Percentiles rank a stretch among this genome's conserved stretches.
Conservation (phyloP, 2,888 invertebrate species). For the Tribolium freemani region DNA sequence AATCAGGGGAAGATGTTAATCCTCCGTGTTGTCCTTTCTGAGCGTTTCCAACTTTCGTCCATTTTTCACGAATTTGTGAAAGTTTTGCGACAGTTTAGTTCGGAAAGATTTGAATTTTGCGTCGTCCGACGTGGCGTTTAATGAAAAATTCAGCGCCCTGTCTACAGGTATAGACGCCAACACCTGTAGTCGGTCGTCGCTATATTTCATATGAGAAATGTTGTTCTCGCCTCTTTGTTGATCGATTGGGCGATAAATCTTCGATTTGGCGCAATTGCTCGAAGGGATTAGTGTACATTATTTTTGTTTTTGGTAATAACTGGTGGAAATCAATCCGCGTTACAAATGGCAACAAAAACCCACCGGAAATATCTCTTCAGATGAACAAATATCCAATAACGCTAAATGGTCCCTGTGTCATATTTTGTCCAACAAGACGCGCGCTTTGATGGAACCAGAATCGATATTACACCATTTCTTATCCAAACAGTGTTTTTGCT, state of each 20-base stretch:
- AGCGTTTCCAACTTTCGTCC: neutral
- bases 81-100: neutral
- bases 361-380: constrained; percentile 37
- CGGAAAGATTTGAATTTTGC: neutral
- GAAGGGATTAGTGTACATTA: constrained; percentile 8
- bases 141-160: neutral
- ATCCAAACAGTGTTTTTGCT: constrained; percentile 7
- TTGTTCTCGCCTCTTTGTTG: neutral
- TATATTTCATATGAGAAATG: neutral
- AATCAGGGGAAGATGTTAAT: no score
- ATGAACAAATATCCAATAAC: constrained; percentile 41
- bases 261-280: constrained; percentile 7
- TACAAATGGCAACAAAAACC: constrained; percentile 32
- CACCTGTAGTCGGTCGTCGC: neutral
- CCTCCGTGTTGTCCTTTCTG: no score
- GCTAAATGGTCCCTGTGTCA: constrained; percentile 35
- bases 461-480: constrained; percentile 19
- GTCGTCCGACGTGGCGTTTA: neutral
- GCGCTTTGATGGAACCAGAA: constrained; percentile 22
- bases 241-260: constrained; percentile 9
- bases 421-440: constrained; percentile 18
- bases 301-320: constrained; percentile 26
- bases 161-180: neutral
- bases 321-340: constrained; percentile 21
- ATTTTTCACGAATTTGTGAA: neutral